Percentiles rank a stretch among this genome's conserved stretches.
Conservation (phyloP, 2,113 vertebrate genomes). For the Centropristis striata region DNA sequence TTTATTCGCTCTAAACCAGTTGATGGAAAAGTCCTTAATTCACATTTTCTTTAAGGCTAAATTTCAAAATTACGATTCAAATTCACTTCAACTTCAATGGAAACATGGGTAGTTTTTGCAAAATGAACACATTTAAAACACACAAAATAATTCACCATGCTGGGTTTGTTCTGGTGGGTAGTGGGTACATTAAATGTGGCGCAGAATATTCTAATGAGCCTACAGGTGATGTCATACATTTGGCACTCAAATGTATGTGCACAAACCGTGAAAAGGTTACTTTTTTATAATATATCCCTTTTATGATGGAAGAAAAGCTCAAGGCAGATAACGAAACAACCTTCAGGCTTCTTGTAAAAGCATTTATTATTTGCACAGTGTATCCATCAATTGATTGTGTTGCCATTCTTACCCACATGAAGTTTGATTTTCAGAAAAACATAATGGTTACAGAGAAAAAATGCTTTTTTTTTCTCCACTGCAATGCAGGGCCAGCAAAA, state of each 20-base stretch:
- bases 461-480: neutral
- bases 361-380: neutral
- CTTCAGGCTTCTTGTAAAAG: conserved; percentile 7
- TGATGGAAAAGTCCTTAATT: too few relatives aligned
- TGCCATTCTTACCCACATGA: neutral
- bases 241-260: too few relatives aligned
- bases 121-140: too few relatives aligned
- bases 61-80: too few relatives aligned
- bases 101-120: too few relatives aligned
- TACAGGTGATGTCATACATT: too few relatives aligned
- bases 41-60: too few relatives aligned
- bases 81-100: too few relatives aligned
- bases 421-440: conserved; percentile 7
- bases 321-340: conserved; percentile 30
- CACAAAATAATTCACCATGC: neutral
- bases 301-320: conserved; percentile 1
- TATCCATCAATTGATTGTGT: neutral
- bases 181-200: neutral
- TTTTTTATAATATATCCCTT: too few relatives aligned
- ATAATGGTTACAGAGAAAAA: conserved; percentile 1
- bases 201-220: too few relatives aligned
- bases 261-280: too few relatives aligned
- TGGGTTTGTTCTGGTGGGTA: neutral
- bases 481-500: neutral
- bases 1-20: too few relatives aligned